Evolutionary conservation across 1,140 invertebrate species (phyloP).

Genomic region (Pseudachorutes palmiensis): DNA sequence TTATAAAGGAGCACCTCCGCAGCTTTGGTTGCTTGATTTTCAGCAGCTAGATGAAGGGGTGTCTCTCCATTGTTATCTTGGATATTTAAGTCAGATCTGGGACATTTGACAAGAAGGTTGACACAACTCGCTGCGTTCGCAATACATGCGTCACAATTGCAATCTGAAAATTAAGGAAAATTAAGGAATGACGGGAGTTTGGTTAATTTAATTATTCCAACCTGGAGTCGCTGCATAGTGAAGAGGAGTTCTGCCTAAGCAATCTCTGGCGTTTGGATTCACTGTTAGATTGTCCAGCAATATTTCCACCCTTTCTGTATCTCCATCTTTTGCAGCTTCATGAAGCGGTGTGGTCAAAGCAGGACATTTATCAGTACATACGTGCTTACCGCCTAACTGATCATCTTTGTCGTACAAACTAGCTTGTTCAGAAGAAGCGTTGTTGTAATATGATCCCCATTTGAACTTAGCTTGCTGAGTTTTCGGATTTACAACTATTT

Average conservation of each 20-base stretch:
- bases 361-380: conserved; percentile 20
- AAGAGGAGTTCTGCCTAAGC: conserved; percentile 17
- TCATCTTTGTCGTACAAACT: neutral
- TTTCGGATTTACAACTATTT: neutral
- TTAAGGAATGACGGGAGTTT: no score
- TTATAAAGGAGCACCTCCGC: conserved; percentile 28
- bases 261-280: conserved; percentile 40
- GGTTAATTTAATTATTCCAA: conserved; percentile 8
- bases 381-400: conserved; percentile 6
- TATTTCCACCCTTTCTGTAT: conserved; percentile 44
- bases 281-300: conserved; percentile 44
- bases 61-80: conserved; percentile 35
- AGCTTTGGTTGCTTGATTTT: conserved; percentile 35
- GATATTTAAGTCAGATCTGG: conserved; percentile 30
- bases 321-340: conserved; percentile 45
- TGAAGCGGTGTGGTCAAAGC: conserved; percentile 12
- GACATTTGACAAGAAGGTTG: conserved; percentile 29
- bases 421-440: neutral
- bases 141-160: conserved; percentile 36
- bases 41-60: conserved; percentile 35
- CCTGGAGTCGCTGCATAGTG: conserved; percentile 26
- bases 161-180: conserved; percentile 18
- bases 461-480: neutral
- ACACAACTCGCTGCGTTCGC: conserved; percentile 31
- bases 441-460: conserved; percentile 7